phyloP scores from a whole-genome alignment of 35 echinoderm and acorn worm genomes.

The Amphiura filiformis region DNA sequence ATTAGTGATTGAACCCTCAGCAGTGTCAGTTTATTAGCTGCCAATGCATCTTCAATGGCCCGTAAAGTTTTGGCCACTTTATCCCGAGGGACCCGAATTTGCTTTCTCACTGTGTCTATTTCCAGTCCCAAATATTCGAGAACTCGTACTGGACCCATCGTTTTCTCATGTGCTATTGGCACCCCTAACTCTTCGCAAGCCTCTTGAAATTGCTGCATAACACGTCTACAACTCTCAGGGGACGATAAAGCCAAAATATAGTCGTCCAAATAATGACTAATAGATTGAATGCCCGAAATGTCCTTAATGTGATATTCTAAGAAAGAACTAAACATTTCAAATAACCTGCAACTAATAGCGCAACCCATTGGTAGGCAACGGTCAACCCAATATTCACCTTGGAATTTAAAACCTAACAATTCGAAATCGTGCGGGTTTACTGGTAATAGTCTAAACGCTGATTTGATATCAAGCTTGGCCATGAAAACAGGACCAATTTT shows the following conservation, averaged over 20 bases:
- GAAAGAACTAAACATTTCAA: neutral
- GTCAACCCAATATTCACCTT: neutral
- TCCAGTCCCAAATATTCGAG: conserved; percentile 13
- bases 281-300: neutral
- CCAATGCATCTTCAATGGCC: neutral
- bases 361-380: neutral
- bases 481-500: neutral
- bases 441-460: conserved; percentile 1
- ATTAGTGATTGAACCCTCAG: conserved; percentile 17
- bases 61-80: neutral
- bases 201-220: neutral
- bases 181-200: conserved; percentile 6
- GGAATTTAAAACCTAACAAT: conserved; percentile 11
- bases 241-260: neutral
- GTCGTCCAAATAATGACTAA: conserved; percentile 5
- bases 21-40: neutral
- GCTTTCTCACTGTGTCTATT: neutral
- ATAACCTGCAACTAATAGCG: neutral
- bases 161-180: conserved; percentile 24
- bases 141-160: neutral
- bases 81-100: neutral
- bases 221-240: neutral
- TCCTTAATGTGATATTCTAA: neutral
- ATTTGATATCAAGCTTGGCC: conserved; percentile 8
- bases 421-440: neutral